Conservation (phyloP, 2,113 vertebrate genomes). For the Neogale vison region DNA sequence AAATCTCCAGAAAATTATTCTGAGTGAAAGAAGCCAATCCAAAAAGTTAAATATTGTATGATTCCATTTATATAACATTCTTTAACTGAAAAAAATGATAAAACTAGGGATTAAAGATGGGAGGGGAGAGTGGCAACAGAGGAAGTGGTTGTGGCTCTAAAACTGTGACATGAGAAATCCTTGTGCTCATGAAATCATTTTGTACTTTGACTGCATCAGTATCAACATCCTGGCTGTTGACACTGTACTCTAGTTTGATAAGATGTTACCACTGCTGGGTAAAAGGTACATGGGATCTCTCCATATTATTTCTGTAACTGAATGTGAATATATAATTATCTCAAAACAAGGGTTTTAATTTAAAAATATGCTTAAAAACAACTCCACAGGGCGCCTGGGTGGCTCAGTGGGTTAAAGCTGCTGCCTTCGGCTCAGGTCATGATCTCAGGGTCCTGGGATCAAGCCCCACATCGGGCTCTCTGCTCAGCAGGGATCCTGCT, state of each 20-base stretch:
- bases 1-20: not conserved
- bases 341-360: not conserved
- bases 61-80: not conserved
- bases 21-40: not conserved
- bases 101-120: not conserved
- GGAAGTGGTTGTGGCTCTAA: too few relatives aligned
- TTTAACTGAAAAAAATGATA: conserved; percentile 1
- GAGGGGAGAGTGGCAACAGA: not conserved
- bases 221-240: not conserved
- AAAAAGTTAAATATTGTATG: not conserved
- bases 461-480: too few relatives aligned
- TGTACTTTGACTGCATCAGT: not conserved
- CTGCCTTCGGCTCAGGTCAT: too few relatives aligned
- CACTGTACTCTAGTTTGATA: not conserved
- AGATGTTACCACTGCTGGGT: not conserved
- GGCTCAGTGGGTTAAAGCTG: too few relatives aligned
- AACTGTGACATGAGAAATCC: not conserved
- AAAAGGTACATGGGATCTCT: not conserved
- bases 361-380: not conserved
- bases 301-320: not conserved
- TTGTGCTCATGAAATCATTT: not conserved
- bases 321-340: conserved; percentile 6
- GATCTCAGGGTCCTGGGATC: too few relatives aligned
- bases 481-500: too few relatives aligned
- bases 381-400: too few relatives aligned